Percentiles rank a stretch among this genome's conserved stretches.
Conservation (phyloP, 2,797 vertebrate species). For the Chiloscyllium punctatum region DNA sequence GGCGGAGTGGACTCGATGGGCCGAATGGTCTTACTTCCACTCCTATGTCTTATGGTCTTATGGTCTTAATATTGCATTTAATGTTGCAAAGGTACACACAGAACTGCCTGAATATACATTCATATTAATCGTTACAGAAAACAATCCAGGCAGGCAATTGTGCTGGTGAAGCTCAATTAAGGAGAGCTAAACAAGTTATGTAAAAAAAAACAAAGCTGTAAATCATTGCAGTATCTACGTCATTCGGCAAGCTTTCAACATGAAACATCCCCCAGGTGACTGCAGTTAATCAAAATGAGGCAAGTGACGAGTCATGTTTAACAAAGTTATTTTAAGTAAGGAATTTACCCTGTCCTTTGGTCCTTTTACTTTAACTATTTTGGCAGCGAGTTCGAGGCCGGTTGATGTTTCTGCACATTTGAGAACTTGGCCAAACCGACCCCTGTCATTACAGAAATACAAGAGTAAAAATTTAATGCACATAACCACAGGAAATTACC, state of each 20-base stretch:
- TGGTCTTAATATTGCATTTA: background rate
- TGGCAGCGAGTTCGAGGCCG: conserved; percentile 72
- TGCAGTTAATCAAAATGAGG: background rate
- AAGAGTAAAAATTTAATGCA: background rate
- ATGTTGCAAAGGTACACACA: background rate
- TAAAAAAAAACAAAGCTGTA: background rate
- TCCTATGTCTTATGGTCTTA: no score
- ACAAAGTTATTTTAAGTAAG: background rate
- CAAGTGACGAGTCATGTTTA: background rate
- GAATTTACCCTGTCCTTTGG: conserved; percentile 69
- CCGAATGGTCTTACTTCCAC: no score
- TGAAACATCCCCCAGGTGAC: background rate
- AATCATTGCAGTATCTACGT: background rate
- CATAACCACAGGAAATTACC: background rate
- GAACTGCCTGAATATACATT: background rate
- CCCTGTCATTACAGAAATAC: conserved; percentile 55
- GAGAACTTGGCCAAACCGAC: conserved; percentile 80
- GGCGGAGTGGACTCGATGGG: no score
- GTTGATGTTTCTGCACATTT: conserved; percentile 71
- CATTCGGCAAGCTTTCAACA: background rate
- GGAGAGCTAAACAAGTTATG: background rate
- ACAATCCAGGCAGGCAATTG: background rate
- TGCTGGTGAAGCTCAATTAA: background rate
- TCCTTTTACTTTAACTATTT: conserved; percentile 77
- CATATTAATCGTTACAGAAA: background rate